Evolutionary conservation across 2,113 vertebrate genomes (phyloP).

Genomic region (Myodes glareolus): DNA sequence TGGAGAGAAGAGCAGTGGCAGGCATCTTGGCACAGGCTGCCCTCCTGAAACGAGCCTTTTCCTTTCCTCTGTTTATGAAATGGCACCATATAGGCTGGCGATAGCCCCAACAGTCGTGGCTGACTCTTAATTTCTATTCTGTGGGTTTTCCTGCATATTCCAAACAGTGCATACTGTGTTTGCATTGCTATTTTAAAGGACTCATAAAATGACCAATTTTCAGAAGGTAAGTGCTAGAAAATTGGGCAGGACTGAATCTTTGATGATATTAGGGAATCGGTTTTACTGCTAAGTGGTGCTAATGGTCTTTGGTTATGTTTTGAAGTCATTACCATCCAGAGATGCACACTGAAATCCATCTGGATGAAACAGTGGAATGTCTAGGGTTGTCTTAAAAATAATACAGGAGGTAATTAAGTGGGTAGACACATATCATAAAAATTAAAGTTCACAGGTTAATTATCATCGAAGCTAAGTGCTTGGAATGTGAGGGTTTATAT

Average conservation of each 20-base stretch:
- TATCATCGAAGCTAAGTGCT: neutral
- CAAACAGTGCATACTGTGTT: neutral
- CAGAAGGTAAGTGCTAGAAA: neutral
- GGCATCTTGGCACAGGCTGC: neutral
- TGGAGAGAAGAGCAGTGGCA: neutral
- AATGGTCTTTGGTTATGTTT: constrained; percentile 19
- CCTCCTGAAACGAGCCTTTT: neutral
- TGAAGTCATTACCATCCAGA: neutral
- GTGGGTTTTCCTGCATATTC: neutral
- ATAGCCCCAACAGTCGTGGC: neutral
- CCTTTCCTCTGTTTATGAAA: neutral
- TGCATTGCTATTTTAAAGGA: neutral
- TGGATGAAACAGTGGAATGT: neutral
- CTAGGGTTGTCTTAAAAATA: constrained; percentile 38
- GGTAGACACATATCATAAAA: neutral
- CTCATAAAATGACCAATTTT: neutral
- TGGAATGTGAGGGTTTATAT: neutral
- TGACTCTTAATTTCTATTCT: neutral
- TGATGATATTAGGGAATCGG: neutral
- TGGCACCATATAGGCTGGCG: neutral
- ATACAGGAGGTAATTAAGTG: neutral
- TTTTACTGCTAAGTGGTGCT: neutral
- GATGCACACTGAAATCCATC: neutral
- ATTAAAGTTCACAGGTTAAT: neutral
- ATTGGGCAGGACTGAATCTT: neutral